Conservation (phyloP, 2,113 vertebrate genomes). For the Pundamilia nyererei region DNA sequence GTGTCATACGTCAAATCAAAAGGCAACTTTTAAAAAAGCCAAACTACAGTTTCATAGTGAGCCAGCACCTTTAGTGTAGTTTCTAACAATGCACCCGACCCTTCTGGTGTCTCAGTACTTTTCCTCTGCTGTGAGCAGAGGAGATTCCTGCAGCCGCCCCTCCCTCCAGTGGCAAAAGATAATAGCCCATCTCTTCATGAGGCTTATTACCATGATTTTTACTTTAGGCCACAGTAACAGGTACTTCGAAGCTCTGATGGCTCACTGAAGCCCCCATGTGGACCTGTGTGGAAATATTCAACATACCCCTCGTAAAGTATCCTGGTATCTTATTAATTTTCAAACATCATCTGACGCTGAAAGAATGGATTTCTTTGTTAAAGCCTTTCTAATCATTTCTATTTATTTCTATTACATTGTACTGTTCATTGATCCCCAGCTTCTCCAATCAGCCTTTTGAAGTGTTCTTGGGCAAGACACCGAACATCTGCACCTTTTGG, state of each 20-base stretch:
- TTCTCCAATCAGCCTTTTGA: not conserved
- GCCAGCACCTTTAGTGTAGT: not conserved
- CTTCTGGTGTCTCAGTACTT: not conserved
- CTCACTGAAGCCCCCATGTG: constrained; percentile 33
- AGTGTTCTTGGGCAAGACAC: not conserved
- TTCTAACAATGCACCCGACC: not conserved
- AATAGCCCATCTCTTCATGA: not conserved
- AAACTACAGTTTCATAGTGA: not conserved
- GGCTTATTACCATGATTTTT: not conserved
- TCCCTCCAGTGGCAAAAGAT: constrained; percentile 7
- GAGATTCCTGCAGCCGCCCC: not conserved
- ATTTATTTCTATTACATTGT: not conserved
- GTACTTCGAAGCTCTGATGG: not conserved
- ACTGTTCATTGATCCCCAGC: not conserved
- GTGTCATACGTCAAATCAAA: not conserved
- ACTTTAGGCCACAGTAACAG: not conserved
- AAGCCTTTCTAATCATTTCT: not conserved
- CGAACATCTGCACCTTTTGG: not conserved
- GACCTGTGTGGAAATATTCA: not conserved
- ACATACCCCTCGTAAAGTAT: not conserved
- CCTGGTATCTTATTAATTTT: not conserved
- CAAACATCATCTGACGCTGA: not conserved
- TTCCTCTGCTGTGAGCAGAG: not conserved
- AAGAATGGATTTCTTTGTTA: not conserved
- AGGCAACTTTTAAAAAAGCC: not conserved